These are phyloP conservation scores for Pelochelys cantorii DNA, from an alignment of 2,797 vertebrate species.

Conservation along the genomic window DNA sequence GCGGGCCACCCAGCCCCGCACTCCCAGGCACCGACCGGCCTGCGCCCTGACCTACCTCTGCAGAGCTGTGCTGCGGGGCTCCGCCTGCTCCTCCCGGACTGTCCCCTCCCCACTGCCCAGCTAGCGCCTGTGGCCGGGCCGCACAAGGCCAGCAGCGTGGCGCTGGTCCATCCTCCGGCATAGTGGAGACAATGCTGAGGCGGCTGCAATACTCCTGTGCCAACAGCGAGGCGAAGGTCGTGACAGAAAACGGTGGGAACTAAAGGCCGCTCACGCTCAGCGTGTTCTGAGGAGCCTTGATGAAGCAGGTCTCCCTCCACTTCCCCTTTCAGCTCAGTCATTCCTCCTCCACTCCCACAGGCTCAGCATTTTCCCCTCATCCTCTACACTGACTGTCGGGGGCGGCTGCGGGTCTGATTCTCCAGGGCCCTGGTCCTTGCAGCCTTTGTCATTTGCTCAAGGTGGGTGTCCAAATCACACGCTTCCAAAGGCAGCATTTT, in stretches of 20 bases:
- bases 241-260: too few relatives aligned
- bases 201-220: background rate
- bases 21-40: background rate
- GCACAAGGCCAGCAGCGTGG: background rate
- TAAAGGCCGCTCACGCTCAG: too few relatives aligned
- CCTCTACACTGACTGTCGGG: background rate
- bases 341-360: background rate
- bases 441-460: too few relatives aligned
- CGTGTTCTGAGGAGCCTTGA: background rate
- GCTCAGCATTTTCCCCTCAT: background rate
- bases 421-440: background rate
- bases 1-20: background rate
- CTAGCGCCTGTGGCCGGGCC: too few relatives aligned
- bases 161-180: background rate
- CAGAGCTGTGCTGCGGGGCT: background rate
- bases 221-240: background rate
- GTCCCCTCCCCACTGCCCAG: background rate
- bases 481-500: background rate
- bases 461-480: too few relatives aligned
- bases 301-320: background rate
- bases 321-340: background rate
- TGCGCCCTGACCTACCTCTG: background rate
- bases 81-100: background rate
- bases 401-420: background rate
- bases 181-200: background rate